Percentiles rank a stretch among this genome's conserved stretches.
Evolutionary conservation across 2,888 invertebrate genomes (phyloP).

Genomic region (Euproctis similis): DNA sequence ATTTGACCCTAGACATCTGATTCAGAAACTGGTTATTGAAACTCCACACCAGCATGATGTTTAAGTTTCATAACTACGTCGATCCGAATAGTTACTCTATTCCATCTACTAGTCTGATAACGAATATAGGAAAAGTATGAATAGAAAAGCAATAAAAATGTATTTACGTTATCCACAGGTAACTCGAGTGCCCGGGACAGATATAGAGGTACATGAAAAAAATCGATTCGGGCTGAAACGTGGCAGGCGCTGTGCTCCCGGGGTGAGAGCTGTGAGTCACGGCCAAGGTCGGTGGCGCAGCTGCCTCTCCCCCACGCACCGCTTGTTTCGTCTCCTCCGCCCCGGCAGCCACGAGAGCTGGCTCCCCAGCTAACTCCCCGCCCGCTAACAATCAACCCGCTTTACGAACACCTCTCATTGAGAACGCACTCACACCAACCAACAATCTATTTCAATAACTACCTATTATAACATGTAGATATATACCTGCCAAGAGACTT

Average conservation of each 20-base stretch:
- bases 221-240: constrained; percentile 54
- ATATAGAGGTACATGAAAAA: constrained; percentile 24
- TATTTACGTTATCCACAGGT: background rate
- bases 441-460: no score
- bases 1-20: no score
- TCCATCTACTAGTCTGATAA: no score
- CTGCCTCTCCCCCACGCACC: constrained; percentile 20
- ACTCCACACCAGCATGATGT: no score
- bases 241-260: constrained; percentile 37
- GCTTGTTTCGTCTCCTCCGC: constrained; percentile 13
- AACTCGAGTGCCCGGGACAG: background rate
- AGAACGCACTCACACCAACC: constrained; percentile 33
- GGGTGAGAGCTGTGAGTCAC: no score
- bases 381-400: constrained; percentile 23
- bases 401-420: constrained; percentile 52
- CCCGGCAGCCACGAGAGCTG: constrained; percentile 10
- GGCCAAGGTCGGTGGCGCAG: constrained; percentile 66
- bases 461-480: no score
- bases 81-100: no score
- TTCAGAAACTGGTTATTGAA: no score
- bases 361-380: no score
- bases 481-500: constrained; percentile 14
- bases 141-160: background rate
- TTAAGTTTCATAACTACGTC: no score
- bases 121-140: no score